A percentile compares a stretch with the other conserved stretches of the same genome.
Evolutionary conservation across 35 echinoderm and acorn worm species (phyloP).

Genomic region (Lytechinus pictus): DNA sequence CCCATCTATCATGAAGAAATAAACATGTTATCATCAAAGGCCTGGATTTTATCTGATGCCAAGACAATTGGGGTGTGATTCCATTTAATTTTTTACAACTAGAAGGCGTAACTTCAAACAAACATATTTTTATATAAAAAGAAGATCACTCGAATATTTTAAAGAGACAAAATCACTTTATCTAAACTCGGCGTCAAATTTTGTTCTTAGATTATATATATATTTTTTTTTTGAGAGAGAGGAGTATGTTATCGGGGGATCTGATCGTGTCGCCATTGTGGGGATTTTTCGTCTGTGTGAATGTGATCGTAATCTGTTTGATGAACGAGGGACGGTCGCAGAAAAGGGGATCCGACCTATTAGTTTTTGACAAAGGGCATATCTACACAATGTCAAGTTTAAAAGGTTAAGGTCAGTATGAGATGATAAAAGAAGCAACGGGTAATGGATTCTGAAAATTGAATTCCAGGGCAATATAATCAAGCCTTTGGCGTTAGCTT

Average conservation of each 20-base stretch:
- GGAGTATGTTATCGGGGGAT: neutral
- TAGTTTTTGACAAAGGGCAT: neutral
- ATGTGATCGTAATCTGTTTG: conserved; percentile 3
- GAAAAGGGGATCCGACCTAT: neutral
- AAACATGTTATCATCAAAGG: neutral
- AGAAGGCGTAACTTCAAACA: neutral
- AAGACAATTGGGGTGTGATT: conserved; percentile 11
- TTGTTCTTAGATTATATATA: neutral
- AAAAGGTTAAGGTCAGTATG: neutral
- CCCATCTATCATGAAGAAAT: neutral
- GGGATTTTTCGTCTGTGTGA: neutral
- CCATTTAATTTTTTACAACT: neutral
- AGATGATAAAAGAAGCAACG: neutral
- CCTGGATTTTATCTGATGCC: neutral
- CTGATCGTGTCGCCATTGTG: neutral
- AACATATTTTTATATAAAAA: neutral
- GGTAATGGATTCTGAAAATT: neutral
- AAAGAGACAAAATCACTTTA: neutral
- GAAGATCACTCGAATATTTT: neutral
- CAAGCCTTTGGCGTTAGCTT: neutral
- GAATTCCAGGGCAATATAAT: neutral
- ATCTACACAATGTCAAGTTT: neutral
- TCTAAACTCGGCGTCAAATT: neutral
- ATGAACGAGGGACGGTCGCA: neutral
- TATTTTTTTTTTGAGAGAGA: neutral